Evolutionary conservation across 2,113 vertebrate species (phyloP), one percentile per base, ranked within the genome.

Genomic region (Prolemur simus): DNA sequence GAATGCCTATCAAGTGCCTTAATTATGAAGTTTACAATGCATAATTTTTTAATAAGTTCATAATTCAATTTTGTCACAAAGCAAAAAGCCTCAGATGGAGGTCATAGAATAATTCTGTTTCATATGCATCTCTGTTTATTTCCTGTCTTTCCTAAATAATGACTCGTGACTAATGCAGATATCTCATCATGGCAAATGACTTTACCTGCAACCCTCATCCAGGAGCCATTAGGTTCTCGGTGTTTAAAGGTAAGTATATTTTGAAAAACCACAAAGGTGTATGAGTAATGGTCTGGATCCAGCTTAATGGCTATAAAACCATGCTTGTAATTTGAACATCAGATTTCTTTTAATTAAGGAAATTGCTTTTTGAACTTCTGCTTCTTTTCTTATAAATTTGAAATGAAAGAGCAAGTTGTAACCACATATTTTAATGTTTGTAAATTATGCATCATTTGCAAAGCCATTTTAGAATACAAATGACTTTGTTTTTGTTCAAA

Each of bases 281-380:
- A 1, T 91, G 76, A 95, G 47, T 52, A 83, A 94, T 39, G n/a
- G 58, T 52, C 54, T 77, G 17, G 52, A 68, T 66, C 47, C 45
- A 64, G 25, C 37, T 82, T 81, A 54, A 14, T 69, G 49, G 84
- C 60, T 82, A 39, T 63, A 54, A 87, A 82, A 6, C 4, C 58
- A 87, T 91, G 37, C 74, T 87, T 68, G 23, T 84, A 69, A 89
- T 80, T n/a, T 45, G 68, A 95, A 91, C 32, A 78, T 85, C 77
- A 91, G 45, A 95, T 93, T 81, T 23, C 8, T 93, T 91, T 96
- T 97, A 95, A 95, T 96, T 96, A 96, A 93, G 54, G 69, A 42
- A 92, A 97, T 84, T 87, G 63, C 34, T 68, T 80, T 83, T 69
- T 90, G 76, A 97, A 87, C 27, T 56, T 91, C 37, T 47, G n/a